Evolutionary conservation across 2,113 vertebrate genomes (phyloP), one percentile per base, ranked within the genome.

Genomic region (Rhodinocichla rosea): DNA sequence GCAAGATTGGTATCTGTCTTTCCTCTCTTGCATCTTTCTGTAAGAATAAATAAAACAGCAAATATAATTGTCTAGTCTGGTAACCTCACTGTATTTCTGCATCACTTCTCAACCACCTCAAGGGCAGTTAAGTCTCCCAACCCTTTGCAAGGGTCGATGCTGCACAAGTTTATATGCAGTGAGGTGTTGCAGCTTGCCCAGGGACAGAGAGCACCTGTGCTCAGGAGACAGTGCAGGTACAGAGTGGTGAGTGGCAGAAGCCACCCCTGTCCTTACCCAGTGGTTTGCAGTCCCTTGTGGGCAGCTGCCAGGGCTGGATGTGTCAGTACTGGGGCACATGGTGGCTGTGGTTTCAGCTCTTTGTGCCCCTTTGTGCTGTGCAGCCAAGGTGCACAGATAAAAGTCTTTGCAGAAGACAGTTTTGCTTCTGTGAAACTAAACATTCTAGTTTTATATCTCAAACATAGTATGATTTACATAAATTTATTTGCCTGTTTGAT

Each of bases 181-280:
- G 59, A 90, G 52, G 13, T 47, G 78, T 16, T 85, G 79, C 59
- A 91, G 23, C 64, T 77, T 91, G 62, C 57, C 69, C 45, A 10
- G 14, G 55, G 80, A 20, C 3, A 1, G 52, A 45, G 3, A 1
- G 60, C 11, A 2, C 5, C 74, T 74, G 33, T 68, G 52, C 57
- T 44, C 37, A 32, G 56, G 32, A 70, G 59, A 26, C 50, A 37
- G 40, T 3, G 35, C 63, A 75, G 47, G 40, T 39, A 33, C 23
- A 5, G 45, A 86, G 76, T 39, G 2, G 2, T 13, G 5, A 42
- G 70, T 10, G 52, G 18, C 69, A n/a, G 68, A 71, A 80, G 37
- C 27, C 79, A 39, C 13, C 26, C 39, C 53, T 4, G 2, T 53
- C 71, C 47, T 56, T 42, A 3, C 21, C 45, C 0, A 0, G 7